Conservation (phyloP, 2,113 vertebrate species). For the Dolichotis patagonum region DNA sequence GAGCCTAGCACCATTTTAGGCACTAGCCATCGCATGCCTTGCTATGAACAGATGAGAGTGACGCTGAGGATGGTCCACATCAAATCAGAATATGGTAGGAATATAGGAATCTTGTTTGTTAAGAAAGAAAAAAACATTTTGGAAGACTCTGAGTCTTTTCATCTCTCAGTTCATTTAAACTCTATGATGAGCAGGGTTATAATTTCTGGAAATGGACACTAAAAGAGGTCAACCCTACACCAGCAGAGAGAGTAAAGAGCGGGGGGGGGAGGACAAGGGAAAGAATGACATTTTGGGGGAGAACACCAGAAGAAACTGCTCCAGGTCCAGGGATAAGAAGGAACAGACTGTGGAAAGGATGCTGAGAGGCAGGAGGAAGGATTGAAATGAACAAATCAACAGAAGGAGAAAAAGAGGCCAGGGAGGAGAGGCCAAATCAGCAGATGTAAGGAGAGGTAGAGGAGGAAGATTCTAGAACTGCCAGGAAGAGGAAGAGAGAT, state of each 20-base stretch:
- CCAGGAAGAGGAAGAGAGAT: background rate
- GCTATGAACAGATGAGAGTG: background rate
- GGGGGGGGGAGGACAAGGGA: background rate
- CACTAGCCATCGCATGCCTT: background rate
- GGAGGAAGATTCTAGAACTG: background rate
- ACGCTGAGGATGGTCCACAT: background rate
- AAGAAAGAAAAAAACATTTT: background rate
- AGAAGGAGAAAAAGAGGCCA: background rate
- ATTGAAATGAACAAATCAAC: background rate
- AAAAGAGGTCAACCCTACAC: background rate
- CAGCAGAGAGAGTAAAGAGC: background rate
- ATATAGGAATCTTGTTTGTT: background rate
- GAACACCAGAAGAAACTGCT: background rate
- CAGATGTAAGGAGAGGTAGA: background rate
- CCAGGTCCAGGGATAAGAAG: accelerated
- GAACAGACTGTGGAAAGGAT: background rate
- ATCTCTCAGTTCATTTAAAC: background rate
- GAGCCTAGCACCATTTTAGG: background rate
- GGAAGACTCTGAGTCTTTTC: background rate
- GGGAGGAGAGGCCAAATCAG: background rate
- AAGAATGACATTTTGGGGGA: background rate
- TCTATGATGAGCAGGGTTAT: background rate
- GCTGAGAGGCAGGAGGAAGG: too few species aligned
- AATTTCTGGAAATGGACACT: background rate
- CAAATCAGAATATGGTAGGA: background rate